A percentile compares a stretch with the other conserved stretches of the same genome.
These are phyloP conservation scores for Cyprinella venusta DNA, from an alignment of 2,797 vertebrate genomes.

Conservation along the genomic window DNA sequence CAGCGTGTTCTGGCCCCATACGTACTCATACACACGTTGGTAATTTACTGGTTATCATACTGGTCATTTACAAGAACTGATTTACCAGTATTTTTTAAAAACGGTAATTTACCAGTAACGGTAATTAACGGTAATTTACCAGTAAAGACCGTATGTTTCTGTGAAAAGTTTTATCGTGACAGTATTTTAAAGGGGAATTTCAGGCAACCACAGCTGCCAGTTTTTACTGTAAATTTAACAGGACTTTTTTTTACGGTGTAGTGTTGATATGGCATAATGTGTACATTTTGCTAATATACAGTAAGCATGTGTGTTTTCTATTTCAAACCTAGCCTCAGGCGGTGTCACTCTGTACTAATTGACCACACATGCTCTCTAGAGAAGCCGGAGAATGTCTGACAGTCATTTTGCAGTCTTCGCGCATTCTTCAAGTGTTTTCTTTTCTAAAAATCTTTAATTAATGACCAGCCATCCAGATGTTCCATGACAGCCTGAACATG, in stretches of 20 bases:
- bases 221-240: no score
- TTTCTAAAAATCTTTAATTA: conserved; percentile 24
- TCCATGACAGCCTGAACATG: conserved; percentile 10
- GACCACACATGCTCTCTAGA: not conserved
- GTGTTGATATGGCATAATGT: not conserved
- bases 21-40: not conserved
- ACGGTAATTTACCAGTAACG: no score
- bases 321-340: not conserved
- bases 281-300: not conserved
- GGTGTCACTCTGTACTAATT: not conserved
- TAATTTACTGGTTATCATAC: no score
- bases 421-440: not conserved
- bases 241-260: not conserved
- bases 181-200: no score
- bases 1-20: no score
- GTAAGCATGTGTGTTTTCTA: not conserved
- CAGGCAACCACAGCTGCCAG: no score
- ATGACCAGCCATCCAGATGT: conserved; percentile 36
- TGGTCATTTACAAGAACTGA: no score
- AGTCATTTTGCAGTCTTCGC: not conserved
- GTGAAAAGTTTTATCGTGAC: not conserved
- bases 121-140: not conserved
- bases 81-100: not conserved
- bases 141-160: not conserved
- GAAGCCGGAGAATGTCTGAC: conserved; percentile 1